Conservation (phyloP, 1,140 invertebrate species). For the Drosophila sulfurigaster region DNA sequence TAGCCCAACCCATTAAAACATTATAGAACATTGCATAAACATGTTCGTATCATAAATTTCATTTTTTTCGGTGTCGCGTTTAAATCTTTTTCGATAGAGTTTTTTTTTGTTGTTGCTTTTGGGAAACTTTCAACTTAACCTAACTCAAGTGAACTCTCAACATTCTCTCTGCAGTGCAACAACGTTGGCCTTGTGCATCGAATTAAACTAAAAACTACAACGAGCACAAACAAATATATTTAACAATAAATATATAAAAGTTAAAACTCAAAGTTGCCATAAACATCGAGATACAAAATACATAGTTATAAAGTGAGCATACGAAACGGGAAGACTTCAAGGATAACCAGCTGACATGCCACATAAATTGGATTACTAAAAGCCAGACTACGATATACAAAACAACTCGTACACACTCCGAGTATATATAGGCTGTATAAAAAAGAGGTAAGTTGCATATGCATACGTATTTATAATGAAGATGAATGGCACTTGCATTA, state of each 20-base stretch:
- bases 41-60: constrained; percentile 44
- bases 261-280: constrained; percentile 69
- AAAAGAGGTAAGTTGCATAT: constrained; percentile 66
- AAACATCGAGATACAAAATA: constrained; percentile 45
- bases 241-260: constrained; percentile 51
- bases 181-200: constrained; percentile 66
- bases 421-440: constrained; percentile 46
- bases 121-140: constrained; percentile 13
- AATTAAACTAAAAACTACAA: constrained; percentile 39
- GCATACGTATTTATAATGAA: constrained; percentile 3
- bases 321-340: constrained; percentile 62
- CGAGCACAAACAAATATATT: constrained; percentile 41
- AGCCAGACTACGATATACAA: constrained; percentile 48
- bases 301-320: constrained; percentile 36
- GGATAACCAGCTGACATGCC: constrained; percentile 82
- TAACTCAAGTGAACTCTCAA: constrained; percentile 38
- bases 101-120: neutral
- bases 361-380: constrained; percentile 81
- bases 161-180: constrained; percentile 64
- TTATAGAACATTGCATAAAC: constrained; percentile 63
- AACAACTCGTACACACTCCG: constrained; percentile 48
- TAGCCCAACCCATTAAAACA: constrained; percentile 42
- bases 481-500: no score
- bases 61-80: constrained; percentile 54
- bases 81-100: constrained; percentile 11